Percentiles rank a stretch among this genome's conserved stretches.
Evolutionary conservation across 2,113 vertebrate species (phyloP).

Genomic region (Barbus barbus): DNA sequence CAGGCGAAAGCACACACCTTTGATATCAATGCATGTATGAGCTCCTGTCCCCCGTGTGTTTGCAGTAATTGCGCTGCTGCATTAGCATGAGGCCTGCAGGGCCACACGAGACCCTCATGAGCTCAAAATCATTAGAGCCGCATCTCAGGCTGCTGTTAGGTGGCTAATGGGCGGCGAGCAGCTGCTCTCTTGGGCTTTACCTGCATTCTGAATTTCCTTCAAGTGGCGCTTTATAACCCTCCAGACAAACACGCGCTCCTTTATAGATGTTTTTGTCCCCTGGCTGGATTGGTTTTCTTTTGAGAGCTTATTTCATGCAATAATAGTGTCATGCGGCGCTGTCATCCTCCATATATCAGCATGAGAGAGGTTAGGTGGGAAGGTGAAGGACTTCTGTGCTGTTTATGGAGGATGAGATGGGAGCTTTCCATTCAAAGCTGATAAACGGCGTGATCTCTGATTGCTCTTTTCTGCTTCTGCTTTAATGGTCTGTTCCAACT

Average conservation of each 20-base stretch:
- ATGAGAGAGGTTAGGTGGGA: slow-evolving; percentile 8
- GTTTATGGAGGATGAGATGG: neutral
- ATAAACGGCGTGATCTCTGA: slow-evolving; percentile 26
- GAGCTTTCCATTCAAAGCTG: slow-evolving; percentile 17
- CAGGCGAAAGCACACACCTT: neutral
- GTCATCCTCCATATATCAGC: slow-evolving; percentile 55
- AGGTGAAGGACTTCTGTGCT: slow-evolving; percentile 6
- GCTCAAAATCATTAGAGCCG: neutral
- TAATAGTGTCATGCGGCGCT: slow-evolving; percentile 49
- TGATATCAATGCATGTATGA: neutral
- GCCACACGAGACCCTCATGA: neutral
- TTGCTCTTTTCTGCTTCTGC: slow-evolving; percentile 48
- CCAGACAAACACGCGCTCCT: slow-evolving; percentile 1
- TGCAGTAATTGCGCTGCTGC: slow-evolving; percentile 3
- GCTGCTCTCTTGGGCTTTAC: slow-evolving; percentile 28
- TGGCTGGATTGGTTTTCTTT: slow-evolving; percentile 53
- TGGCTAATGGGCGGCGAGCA: neutral
- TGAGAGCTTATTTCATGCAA: slow-evolving; percentile 59
- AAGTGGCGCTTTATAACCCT: slow-evolving; percentile 13
- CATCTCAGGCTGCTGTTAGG: neutral
- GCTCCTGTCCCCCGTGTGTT: neutral
- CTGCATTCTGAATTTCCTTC: neutral
- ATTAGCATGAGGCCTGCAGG: neutral
- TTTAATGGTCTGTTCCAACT: neutral
- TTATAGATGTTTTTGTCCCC: slow-evolving; percentile 46